Percentiles rank a stretch among this genome's conserved stretches.
phyloP scores from a whole-genome alignment of 1,140 invertebrate species.

The Caerostris darwini region DNA sequence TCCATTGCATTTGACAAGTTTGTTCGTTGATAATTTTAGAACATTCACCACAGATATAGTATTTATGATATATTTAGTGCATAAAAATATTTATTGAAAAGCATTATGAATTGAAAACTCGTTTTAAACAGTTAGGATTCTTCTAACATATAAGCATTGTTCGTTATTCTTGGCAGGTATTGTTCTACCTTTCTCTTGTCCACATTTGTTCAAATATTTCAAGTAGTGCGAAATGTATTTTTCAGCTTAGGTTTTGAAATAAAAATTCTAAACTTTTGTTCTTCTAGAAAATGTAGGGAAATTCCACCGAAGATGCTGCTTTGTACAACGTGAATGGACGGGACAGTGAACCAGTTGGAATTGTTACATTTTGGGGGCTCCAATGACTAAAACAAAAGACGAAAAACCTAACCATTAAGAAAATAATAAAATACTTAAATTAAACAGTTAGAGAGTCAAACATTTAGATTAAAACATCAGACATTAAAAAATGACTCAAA shows the following conservation, averaged over 20 bases:
- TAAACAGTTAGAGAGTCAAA: too few species aligned
- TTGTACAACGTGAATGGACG: neutral
- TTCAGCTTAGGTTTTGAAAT: neutral
- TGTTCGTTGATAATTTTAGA: constrained; percentile 15
- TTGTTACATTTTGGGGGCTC: neutral
- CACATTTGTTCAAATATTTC: too few species aligned
- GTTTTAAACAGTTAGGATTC: neutral
- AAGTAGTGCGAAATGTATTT: too few species aligned
- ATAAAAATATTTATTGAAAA: neutral
- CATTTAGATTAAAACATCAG: too few species aligned
- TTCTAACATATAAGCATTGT: too few species aligned
- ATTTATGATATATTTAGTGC: neutral
- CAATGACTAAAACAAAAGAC: neutral
- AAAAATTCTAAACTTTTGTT: neutral
- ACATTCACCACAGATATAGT: neutral
- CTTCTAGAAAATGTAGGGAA: neutral
- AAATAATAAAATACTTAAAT: too few species aligned
- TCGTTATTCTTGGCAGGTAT: too few species aligned
- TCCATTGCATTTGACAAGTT: neutral
- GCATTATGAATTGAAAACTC: neutral
- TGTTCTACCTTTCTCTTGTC: too few species aligned
- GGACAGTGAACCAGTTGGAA: neutral
- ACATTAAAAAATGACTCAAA: too few species aligned
- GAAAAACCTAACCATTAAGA: too few species aligned
- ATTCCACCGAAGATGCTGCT: neutral